These are phyloP conservation scores for Therioaphis trifolii DNA, from an alignment of 2,888 invertebrate genomes.

Conservation along the genomic window DNA sequence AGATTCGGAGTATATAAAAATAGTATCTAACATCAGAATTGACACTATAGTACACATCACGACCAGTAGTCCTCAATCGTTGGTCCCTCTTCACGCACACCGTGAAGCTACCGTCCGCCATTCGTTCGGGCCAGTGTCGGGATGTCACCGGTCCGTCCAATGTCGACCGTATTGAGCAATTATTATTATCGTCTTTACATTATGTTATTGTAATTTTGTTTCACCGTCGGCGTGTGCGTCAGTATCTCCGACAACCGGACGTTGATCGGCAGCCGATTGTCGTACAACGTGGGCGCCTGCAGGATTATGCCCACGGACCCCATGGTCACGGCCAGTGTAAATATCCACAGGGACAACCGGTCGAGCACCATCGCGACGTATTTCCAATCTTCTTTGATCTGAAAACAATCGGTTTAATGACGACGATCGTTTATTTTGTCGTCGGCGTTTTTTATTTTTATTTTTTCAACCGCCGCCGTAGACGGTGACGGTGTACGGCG, in stretches of 20 bases:
- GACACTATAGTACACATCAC: slow-evolving; percentile 48
- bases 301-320: slow-evolving; percentile 94
- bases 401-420: slow-evolving; percentile 55
- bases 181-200: too few relatives aligned
- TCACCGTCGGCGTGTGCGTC: too few relatives aligned
- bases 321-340: slow-evolving; percentile 92
- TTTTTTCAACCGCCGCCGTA: too few relatives aligned
- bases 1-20: too few relatives aligned
- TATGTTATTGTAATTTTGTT: too few relatives aligned
- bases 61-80: slow-evolving; percentile 28
- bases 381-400: slow-evolving; percentile 99
- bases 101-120: not conserved
- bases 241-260: slow-evolving; percentile 82
- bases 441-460: too few relatives aligned
- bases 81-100: slow-evolving; percentile 34
- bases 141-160: too few relatives aligned
- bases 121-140: too few relatives aligned
- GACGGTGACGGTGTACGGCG: too few relatives aligned
- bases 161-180: too few relatives aligned
- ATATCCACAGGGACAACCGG: slow-evolving; percentile 96
- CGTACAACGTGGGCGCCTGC: slow-evolving; percentile 94
- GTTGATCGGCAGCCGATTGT: slow-evolving; percentile 88
- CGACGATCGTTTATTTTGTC: too few relatives aligned
- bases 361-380: slow-evolving; percentile 98
- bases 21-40: too few relatives aligned